These are phyloP conservation scores for Lamprotornis superbus DNA, from an alignment of 2,113 vertebrate genomes.

Conservation along the genomic window DNA sequence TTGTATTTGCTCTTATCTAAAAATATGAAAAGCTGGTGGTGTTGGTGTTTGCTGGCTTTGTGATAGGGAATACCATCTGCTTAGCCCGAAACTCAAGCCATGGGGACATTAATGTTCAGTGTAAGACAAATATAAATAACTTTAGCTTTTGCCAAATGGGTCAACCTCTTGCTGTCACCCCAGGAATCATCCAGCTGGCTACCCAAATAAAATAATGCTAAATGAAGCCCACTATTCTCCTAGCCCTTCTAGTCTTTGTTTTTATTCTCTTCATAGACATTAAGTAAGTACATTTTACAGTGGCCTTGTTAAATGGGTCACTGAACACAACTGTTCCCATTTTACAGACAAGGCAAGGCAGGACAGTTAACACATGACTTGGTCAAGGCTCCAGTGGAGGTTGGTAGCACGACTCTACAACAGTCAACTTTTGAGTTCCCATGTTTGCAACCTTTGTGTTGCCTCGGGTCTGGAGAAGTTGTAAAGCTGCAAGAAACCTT, in stretches of 20 bases:
- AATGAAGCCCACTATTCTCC: constrained; percentile 4
- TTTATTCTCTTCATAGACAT: neutral
- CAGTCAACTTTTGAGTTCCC: neutral
- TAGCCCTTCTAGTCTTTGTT: neutral
- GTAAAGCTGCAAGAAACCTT: neutral
- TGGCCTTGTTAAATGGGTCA: neutral
- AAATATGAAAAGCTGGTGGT: neutral
- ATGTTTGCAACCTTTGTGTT: neutral
- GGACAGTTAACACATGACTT: neutral
- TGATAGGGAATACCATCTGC: neutral
- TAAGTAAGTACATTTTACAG: constrained; percentile 8
- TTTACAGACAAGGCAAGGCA: neutral
- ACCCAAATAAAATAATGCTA: constrained; percentile 13
- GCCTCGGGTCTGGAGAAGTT: neutral
- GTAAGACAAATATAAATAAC: constrained; percentile 28
- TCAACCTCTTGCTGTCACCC: neutral
- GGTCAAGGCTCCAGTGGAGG: neutral
- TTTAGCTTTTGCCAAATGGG: constrained; percentile 31
- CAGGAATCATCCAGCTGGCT: constrained; percentile 28
- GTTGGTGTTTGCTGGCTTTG: neutral
- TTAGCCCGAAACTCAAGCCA: neutral
- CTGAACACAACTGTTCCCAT: neutral
- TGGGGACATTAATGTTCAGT: neutral
- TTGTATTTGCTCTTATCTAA: neutral
- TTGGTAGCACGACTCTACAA: neutral